A percentile compares a stretch with the other conserved stretches of the same genome.
Evolutionary conservation across 2,888 invertebrate genomes (phyloP).

Genomic region (Aporophyla lueneburgensis): DNA sequence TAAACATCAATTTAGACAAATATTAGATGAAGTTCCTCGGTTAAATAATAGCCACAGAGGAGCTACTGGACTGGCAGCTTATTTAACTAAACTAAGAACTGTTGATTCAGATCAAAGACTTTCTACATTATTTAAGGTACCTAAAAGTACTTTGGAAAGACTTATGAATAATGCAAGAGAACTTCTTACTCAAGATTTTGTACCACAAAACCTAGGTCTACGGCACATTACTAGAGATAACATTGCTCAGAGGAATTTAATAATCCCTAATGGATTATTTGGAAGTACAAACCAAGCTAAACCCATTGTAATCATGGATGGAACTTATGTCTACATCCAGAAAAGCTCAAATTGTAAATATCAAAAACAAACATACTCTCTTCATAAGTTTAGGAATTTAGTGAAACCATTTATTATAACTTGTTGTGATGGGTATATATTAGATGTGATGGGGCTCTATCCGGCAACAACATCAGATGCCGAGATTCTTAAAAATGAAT

Average conservation of each 20-base stretch:
- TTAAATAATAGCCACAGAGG: constrained; percentile 4
- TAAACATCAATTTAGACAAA: constrained; percentile 24
- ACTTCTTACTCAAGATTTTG: constrained; percentile 1
- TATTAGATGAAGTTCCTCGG: constrained; percentile 11
- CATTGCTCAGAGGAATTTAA: constrained; percentile 11
- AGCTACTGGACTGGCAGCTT: constrained; percentile 16
- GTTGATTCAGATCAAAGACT: constrained; percentile 32
- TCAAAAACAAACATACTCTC: constrained; percentile 9
- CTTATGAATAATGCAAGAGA: background rate
- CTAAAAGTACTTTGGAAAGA: constrained; percentile 1
- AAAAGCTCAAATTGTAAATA: constrained; percentile 21
- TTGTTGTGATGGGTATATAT: constrained; percentile 10
- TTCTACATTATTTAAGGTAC: constrained; percentile 21
- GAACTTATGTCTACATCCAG: constrained; percentile 28
- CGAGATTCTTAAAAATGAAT: background rate
- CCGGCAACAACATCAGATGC: constrained; percentile 1
- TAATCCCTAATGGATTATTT: constrained; percentile 2
- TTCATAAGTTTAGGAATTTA: constrained; percentile 27
- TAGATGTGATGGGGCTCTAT: background rate
- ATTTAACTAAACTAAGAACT: constrained; percentile 27
- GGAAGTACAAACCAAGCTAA: background rate
- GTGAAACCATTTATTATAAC: constrained; percentile 7
- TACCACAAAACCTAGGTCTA: constrained; percentile 8
- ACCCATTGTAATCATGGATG: constrained; percentile 22
- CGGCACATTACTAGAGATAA: background rate